Conservation (phyloP, 35 echinoderm and acorn worm species). For the Lytechinus variegatus region DNA sequence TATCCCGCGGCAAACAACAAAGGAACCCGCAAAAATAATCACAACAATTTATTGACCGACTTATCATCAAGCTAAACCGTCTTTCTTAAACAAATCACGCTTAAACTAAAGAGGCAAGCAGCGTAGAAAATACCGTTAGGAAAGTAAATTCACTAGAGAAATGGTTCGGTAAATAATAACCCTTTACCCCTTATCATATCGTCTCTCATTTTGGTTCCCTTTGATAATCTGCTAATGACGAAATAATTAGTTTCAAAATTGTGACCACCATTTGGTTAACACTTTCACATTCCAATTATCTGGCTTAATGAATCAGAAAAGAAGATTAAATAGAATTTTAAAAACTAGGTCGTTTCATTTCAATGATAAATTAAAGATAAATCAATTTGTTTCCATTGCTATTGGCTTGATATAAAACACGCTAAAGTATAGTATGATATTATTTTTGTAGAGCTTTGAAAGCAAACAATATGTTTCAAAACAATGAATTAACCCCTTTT, state of each 20-base stretch:
- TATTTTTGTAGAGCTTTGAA: too few species aligned
- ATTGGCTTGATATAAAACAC: too few species aligned
- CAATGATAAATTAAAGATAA: not conserved
- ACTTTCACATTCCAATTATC: not conserved
- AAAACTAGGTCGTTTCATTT: not conserved
- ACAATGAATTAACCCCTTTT: too few species aligned
- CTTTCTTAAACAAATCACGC: not conserved
- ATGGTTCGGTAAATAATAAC: not conserved
- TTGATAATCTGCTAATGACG: not conserved
- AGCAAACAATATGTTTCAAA: too few species aligned
- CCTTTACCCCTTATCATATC: not conserved
- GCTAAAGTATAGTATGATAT: too few species aligned
- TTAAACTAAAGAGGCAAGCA: not conserved
- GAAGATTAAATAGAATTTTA: not conserved
- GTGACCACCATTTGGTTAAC: not conserved
- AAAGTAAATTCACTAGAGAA: not conserved
- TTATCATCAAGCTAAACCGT: not conserved
- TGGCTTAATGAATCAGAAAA: not conserved
- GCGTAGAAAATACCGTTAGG: not conserved
- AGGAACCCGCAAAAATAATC: not conserved
- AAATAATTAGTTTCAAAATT: constrained; percentile 6
- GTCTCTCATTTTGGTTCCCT: not conserved
- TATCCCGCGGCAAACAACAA: constrained; percentile 15
- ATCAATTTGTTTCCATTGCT: too few species aligned
- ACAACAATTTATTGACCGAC: constrained; percentile 13